Percentiles rank a stretch among this genome's conserved stretches.
Evolutionary conservation across 2,797 vertebrate species (phyloP).

Genomic region (Paramormyrops hopkinsi): DNA sequence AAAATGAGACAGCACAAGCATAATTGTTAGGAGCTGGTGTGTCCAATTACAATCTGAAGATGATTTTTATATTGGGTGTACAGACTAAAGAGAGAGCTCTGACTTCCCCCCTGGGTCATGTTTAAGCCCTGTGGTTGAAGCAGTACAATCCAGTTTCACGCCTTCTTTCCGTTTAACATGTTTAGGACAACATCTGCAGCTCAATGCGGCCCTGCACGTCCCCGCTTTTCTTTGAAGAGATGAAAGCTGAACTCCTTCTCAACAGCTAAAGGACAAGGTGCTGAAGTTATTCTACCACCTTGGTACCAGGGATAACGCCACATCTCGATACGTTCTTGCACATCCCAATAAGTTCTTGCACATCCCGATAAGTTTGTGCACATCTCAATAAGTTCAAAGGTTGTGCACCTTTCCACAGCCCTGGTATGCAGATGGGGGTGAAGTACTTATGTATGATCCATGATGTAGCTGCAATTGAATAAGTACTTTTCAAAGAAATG

Average conservation of each 20-base stretch:
- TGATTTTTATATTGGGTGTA: background rate
- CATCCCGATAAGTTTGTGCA: background rate
- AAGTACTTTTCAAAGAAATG: background rate
- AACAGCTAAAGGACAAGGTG: background rate
- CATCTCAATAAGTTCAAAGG: conserved; percentile 1
- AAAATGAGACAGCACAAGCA: background rate
- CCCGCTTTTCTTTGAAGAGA: background rate
- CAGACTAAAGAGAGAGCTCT: background rate
- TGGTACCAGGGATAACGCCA: conserved; percentile 22
- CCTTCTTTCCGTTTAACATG: background rate
- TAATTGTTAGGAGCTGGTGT: background rate
- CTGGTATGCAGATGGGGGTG: too few relatives aligned
- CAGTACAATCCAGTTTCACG: background rate
- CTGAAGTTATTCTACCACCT: conserved; percentile 50
- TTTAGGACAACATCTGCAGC: background rate
- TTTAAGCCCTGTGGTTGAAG: background rate
- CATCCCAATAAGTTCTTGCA: conserved; percentile 2
- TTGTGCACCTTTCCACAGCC: background rate
- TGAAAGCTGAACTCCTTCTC: conserved; percentile 14
- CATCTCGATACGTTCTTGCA: conserved; percentile 6
- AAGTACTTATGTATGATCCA: background rate
- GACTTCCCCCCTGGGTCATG: background rate
- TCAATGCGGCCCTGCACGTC: background rate
- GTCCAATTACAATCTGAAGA: background rate
- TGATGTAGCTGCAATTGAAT: background rate